Evolutionary conservation across 1,140 invertebrate species (phyloP), one percentile per base, ranked within the genome.

Genomic region (Halictus rubicundus): DNA sequence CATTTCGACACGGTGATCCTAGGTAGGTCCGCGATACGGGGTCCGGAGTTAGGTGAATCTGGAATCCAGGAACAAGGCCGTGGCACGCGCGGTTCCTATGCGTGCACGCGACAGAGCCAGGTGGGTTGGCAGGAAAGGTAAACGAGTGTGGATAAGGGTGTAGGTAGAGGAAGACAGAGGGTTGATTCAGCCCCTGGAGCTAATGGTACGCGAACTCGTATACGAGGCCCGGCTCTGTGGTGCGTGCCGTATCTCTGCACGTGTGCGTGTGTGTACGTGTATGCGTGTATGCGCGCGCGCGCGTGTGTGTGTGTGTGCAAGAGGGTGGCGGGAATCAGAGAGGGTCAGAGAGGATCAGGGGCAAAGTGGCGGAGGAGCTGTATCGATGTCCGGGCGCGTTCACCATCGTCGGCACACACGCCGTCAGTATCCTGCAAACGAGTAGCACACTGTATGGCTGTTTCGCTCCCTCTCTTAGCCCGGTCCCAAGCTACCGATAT

Each of bases 321-420:
- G 75, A 77, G 70, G 82, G 82, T 78, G 68, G 70, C 76, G 81
- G 68, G 76, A 59, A 60, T 76, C 77, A 73, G 72, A 74, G 66
- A 78, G 72, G 74, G 79, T 81, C 80, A 82, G 76, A 82, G 75
- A 73, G 80, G 84, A 84, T 85, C 84, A 85, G 81, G 82, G 78
- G 78, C 42, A 85, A 65, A 85, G 82, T 83, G 84, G 82, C 74
- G 74, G 81, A 81, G 81, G 85, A 87, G 83, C 85, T 87, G 85
- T 87, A 87, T 87, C 85, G 85, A 87, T 87, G 85, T 87, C 85
- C 85, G 85, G 85, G 85, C 85, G 85, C 85, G 81, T 87, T 85
- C 81, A 77, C 84, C 83, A 79, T 68, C 74, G 60, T 76, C 76
- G 75, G 83, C 83, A 83, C 78, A 87, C 81, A 87, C 83, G 85